Conservation (phyloP, 2,113 vertebrate genomes). For the Pteronura brasiliensis region DNA sequence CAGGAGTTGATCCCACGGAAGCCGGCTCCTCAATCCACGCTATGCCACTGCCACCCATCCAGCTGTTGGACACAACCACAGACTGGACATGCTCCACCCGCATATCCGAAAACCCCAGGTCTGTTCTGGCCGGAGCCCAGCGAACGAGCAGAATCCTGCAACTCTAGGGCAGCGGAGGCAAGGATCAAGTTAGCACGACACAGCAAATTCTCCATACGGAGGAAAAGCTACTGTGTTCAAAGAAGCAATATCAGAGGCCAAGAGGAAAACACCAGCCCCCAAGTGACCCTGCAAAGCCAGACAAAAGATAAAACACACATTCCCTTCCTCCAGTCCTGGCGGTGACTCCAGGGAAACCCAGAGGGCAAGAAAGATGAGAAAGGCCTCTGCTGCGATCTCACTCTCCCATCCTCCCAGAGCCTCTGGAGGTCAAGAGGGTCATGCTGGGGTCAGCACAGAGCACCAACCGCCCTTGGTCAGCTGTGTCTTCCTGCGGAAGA, state of each 20-base stretch:
- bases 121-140: background rate
- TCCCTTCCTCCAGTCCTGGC: background rate
- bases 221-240: background rate
- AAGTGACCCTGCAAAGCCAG: background rate
- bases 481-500: background rate
- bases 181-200: background rate
- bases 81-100: background rate
- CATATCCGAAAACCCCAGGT: background rate
- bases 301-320: background rate
- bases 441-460: background rate
- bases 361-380: background rate
- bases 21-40: background rate
- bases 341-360: background rate
- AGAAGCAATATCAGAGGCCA: background rate
- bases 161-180: background rate
- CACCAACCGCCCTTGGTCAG: background rate
- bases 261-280: background rate
- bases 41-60: background rate
- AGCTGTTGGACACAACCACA: background rate
- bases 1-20: background rate
- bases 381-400: background rate
- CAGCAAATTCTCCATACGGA: background rate
- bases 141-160: background rate
- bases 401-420: background rate
- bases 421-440: background rate